Evolutionary conservation across 2,113 vertebrate species (phyloP).

Genomic region (Chrysochloris asiatica): DNA sequence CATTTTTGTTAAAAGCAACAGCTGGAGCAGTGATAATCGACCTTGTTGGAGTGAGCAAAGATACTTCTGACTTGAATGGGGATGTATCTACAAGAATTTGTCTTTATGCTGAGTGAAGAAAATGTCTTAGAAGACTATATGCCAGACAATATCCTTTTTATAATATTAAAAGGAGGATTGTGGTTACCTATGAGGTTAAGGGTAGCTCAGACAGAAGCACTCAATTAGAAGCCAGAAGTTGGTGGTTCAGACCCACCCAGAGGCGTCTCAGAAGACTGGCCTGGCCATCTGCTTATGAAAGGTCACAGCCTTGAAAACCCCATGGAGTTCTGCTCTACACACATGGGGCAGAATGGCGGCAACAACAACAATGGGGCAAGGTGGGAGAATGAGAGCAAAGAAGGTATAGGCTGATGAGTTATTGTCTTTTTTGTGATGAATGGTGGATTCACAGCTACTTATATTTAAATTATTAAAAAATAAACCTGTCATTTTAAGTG

Average conservation of each 20-base stretch:
- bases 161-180: background rate
- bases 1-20: background rate
- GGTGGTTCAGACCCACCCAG: background rate
- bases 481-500: background rate
- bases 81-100: background rate
- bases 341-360: background rate
- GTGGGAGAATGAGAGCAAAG: background rate
- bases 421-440: background rate
- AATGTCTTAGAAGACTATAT: background rate
- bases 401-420: background rate
- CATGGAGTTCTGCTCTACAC: background rate
- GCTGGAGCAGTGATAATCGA: background rate
- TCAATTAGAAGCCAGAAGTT: background rate
- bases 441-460: background rate
- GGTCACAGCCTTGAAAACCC: too few species aligned
- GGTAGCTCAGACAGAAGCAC: background rate
- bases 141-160: background rate
- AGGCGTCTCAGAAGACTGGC: background rate
- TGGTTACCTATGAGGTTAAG: background rate
- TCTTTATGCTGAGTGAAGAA: background rate
- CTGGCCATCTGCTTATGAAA: too few species aligned
- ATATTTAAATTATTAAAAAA: background rate
- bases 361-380: background rate
- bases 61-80: background rate
- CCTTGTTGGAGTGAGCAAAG: background rate